Evolutionary conservation across 2,113 vertebrate genomes (phyloP).

Genomic region (Columba livia): DNA sequence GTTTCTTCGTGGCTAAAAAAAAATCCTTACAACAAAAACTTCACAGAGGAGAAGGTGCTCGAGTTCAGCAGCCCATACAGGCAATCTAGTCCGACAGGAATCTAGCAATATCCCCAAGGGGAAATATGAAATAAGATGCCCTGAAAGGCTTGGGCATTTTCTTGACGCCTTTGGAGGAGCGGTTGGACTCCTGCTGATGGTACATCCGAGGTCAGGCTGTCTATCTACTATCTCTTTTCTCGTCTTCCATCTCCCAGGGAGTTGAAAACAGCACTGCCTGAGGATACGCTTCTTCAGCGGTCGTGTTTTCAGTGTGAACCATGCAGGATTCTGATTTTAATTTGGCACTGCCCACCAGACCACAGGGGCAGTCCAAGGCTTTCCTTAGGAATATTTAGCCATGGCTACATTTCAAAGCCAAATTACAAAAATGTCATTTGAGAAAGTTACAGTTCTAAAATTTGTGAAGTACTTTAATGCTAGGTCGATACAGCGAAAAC

Average conservation of each 20-base stretch:
- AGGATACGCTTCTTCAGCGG: neutral
- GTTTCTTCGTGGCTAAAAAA: constrained; percentile 19
- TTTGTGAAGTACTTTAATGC: constrained; percentile 63
- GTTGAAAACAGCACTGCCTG: constrained; percentile 26
- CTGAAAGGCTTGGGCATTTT: constrained; percentile 34
- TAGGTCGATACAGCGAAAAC: constrained; percentile 11
- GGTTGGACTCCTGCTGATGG: constrained; percentile 10
- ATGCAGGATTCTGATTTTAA: constrained; percentile 41
- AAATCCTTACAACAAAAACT: neutral
- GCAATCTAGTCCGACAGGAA: neutral
- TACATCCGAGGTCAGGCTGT: constrained; percentile 19
- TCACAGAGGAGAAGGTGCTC: constrained; percentile 15
- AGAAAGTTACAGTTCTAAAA: constrained; percentile 35
- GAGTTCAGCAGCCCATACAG: constrained; percentile 6
- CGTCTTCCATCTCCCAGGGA: constrained; percentile 36
- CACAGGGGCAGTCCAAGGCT: constrained; percentile 27
- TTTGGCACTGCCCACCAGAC: constrained; percentile 32
- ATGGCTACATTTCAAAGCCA: constrained; percentile 1
- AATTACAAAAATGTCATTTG: constrained; percentile 53
- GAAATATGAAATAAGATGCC: constrained; percentile 20
- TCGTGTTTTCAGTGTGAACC: neutral
- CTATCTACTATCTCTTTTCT: constrained; percentile 37
- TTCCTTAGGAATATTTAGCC: neutral
- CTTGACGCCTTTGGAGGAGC: neutral
- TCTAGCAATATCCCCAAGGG: neutral